Conservation (phyloP, 2,113 vertebrate species). For the Formicarius rufipectus region DNA sequence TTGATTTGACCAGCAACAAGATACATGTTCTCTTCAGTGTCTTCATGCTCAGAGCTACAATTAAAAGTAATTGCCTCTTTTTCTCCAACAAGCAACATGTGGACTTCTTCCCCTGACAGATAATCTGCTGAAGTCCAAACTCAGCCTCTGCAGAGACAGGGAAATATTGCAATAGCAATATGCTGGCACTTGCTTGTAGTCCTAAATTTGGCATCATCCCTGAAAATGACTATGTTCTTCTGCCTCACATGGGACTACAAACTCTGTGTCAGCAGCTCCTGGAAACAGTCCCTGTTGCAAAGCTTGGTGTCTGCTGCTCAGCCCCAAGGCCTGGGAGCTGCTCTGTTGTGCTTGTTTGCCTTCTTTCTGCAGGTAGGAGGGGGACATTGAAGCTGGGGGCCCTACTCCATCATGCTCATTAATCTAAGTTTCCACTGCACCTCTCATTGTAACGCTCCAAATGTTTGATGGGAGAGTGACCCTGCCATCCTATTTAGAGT, state of each 20-base stretch:
- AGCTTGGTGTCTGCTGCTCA: background rate
- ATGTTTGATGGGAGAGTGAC: background rate
- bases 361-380: background rate
- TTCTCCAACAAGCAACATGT: background rate
- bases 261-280: background rate
- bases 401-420: background rate
- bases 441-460: background rate
- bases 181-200: background rate
- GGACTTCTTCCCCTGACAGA: slow-evolving; percentile 17
- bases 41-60: background rate
- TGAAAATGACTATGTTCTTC: background rate
- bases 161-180: background rate
- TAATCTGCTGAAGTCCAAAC: background rate
- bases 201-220: background rate
- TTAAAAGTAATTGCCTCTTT: slow-evolving; percentile 39
- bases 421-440: background rate
- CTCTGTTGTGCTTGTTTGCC: background rate
- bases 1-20: background rate
- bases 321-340: background rate
- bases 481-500: background rate
- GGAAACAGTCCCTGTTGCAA: background rate
- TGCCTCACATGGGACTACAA: background rate
- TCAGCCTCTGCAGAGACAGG: background rate
- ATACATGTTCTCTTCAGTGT: background rate
- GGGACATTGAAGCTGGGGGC: background rate